These are phyloP conservation scores for Emydura subglobosa DNA, from an alignment of 2,113 vertebrate species.

Conservation along the genomic window DNA sequence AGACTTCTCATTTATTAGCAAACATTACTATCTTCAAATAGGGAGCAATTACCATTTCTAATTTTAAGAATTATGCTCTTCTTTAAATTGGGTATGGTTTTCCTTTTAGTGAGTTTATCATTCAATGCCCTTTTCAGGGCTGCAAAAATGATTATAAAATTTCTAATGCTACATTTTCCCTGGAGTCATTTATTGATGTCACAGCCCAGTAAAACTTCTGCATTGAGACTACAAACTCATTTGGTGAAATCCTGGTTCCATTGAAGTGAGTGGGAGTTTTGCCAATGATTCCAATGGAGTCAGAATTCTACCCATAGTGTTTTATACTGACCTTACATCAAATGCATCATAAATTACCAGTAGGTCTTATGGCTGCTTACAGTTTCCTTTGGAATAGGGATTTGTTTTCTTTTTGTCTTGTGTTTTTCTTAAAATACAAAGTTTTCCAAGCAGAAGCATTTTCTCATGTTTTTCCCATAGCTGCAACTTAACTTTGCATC, in stretches of 20 bases:
- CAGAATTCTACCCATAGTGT: background rate
- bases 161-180: background rate
- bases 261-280: background rate
- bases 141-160: background rate
- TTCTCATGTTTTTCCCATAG: background rate
- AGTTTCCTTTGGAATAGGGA: background rate
- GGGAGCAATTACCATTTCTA: too few species aligned
- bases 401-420: conserved; percentile 7
- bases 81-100: background rate
- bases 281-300: background rate
- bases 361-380: background rate
- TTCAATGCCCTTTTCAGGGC: background rate
- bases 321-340: background rate
- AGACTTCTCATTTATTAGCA: background rate
- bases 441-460: background rate
- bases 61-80: background rate
- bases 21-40: background rate
- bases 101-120: accelerated
- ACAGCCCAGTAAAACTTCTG: background rate
- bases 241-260: background rate
- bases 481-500: background rate
- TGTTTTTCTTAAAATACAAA: background rate
- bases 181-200: background rate
- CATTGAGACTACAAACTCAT: background rate
- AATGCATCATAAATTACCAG: background rate